Evolutionary conservation across 2,113 vertebrate species (phyloP).

Genomic region (Alces alces): DNA sequence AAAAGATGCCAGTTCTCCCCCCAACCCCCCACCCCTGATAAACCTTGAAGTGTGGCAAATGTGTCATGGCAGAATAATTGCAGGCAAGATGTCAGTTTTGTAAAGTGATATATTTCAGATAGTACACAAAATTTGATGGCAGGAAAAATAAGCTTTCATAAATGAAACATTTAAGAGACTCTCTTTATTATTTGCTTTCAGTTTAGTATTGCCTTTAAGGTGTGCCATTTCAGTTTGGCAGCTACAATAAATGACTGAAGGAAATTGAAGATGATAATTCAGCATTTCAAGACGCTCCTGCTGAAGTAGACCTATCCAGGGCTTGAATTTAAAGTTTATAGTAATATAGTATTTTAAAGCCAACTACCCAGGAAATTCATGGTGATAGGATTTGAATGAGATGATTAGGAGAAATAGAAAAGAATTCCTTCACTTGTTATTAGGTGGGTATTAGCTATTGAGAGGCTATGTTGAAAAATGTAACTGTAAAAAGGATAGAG

Average conservation of each 20-base stretch:
- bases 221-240: conserved; percentile 79
- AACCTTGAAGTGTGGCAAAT: conserved; percentile 68
- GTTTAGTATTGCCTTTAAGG: conserved; percentile 75
- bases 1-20: background rate
- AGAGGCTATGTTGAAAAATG: conserved; percentile 6
- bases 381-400: conserved; percentile 81
- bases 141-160: conserved; percentile 80
- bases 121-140: conserved; percentile 71
- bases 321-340: conserved; percentile 76
- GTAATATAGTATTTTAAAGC: conserved; percentile 81
- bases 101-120: conserved; percentile 78
- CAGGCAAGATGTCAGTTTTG: conserved; percentile 72
- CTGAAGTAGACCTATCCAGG: conserved; percentile 75
- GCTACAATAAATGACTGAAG: conserved; percentile 82
- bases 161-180: conserved; percentile 79
- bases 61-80: conserved; percentile 30
- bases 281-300: conserved; percentile 79
- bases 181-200: conserved; percentile 75
- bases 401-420: conserved; percentile 73
- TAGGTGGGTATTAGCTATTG: background rate
- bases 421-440: conserved; percentile 19
- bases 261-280: conserved; percentile 85
- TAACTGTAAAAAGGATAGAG: background rate
- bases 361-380: conserved; percentile 77
- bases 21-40: background rate